Evolutionary conservation across 2,888 invertebrate genomes (phyloP).

Genomic region (Folsomia manolachei): DNA sequence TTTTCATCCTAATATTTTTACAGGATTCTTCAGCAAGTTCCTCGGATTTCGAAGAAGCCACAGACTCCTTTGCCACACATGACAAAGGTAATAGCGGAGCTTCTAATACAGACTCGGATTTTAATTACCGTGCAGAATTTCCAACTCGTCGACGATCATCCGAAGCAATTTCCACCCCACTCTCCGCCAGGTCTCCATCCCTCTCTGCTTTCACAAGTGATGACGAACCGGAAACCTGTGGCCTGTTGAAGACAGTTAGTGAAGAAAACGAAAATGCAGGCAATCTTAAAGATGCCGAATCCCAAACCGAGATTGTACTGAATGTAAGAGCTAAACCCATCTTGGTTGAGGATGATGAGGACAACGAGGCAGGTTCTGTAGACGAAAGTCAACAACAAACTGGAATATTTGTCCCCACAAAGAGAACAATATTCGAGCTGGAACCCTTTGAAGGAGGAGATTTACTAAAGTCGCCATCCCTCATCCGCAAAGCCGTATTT

Average conservation of each 20-base stretch:
- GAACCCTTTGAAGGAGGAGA: slow-evolving; percentile 19
- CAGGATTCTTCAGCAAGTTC: slow-evolving; percentile 25
- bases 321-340: slow-evolving; percentile 41
- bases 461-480: slow-evolving; percentile 3
- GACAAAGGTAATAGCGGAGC: slow-evolving; percentile 41
- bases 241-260: slow-evolving; percentile 36
- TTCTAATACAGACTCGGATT: slow-evolving; percentile 42
- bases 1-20: too few relatives aligned
- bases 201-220: slow-evolving; percentile 43
- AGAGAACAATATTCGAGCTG: slow-evolving; percentile 40
- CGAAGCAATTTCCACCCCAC: slow-evolving; percentile 40
- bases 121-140: slow-evolving; percentile 33
- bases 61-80: slow-evolving; percentile 37
- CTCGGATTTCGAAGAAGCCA: slow-evolving; percentile 35
- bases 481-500: not conserved
- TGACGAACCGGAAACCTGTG: slow-evolving; percentile 39
- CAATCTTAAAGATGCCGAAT: slow-evolving; percentile 23
- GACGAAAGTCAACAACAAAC: not conserved
- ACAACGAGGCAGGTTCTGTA: slow-evolving; percentile 1
- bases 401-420: slow-evolving; percentile 40
- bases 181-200: slow-evolving; percentile 40
- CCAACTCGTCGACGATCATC: slow-evolving; percentile 37
- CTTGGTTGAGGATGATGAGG: slow-evolving; percentile 30
- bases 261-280: slow-evolving; percentile 28
- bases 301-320: slow-evolving; percentile 30